Base-by-base conservation (phyloP, 2,113 vertebrate genomes). In the Melanocharis versteri region DNA sequence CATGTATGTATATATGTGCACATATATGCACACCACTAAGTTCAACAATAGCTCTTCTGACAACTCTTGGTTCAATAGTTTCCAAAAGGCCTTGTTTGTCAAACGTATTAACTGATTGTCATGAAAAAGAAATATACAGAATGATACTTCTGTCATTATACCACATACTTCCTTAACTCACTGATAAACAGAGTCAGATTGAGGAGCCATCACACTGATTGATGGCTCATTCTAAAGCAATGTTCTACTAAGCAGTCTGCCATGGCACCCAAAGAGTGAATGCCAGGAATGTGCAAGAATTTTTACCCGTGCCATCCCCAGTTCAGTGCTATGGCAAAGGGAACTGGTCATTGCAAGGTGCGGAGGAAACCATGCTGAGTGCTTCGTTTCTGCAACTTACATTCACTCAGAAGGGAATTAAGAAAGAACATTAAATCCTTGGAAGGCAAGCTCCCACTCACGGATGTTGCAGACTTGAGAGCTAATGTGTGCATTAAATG, bases 151-250 rank as follows among this genome's bases (percentile, higher is more conserved):
- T 86, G 44, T 93, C 87, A 75, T 96, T 92, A 56, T 10, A 64
- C 20, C 33, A 58, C 56, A 66, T 70, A 83, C 47, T 56, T 92
- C 64, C 51, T 78, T 56, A 73, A 27, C 48, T 91, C 68, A 45
- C 23, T 66, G 82, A 78, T 80, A 95, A 95, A 89, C n/a, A 48
- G 66, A 96, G 68, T 87, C 84, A 78, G 65, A 7, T 39, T 64
- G 53, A 89, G 37, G 92, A 85, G 39, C 26, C 76, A 33, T 20
- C 92, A 28, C 53, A 51, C 16, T 96, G 91, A 97, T 62, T 89
- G 85, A 97, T 86, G 80, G 53, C 70, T 92, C 40, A 90, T 88
- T 94, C 83, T 82, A 94, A 95, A 94, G 57, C 47, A 44, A 27
- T 57, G 53, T 35, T 77, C 56, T 89, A 53, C 79, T 95, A 56